A percentile compares a stretch with the other conserved stretches of the same genome.
Conservation (phyloP, 64 coral and sea anemone genomes). For the Astreopora myriophthalma region DNA sequence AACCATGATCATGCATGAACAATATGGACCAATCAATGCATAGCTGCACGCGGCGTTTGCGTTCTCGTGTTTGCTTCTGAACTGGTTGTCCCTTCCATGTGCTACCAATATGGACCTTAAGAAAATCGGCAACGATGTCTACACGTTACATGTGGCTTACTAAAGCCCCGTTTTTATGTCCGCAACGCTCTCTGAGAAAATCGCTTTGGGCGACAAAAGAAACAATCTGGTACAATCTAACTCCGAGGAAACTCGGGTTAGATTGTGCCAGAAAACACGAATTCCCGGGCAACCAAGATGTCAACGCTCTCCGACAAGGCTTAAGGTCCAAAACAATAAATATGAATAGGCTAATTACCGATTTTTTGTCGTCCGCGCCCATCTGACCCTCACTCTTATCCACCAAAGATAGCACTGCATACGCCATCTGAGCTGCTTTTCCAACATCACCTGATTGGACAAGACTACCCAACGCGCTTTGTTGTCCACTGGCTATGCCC, state of each 20-base stretch:
- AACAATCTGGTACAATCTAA: no score
- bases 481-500: conserved; percentile 57
- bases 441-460: conserved; percentile 61
- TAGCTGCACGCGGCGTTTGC: no score
- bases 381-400: conserved; percentile 60
- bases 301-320: background rate
- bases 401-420: conserved; percentile 80
- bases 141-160: background rate
- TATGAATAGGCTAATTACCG: conserved; percentile 12
- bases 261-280: background rate
- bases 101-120: background rate
- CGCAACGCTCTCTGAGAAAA: no score
- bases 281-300: background rate
- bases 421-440: conserved; percentile 83
- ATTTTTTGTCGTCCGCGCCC: conserved; percentile 10
- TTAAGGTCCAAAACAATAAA: background rate
- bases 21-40: no score
- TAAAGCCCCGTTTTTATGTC: no score
- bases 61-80: no score
- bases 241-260: no score
- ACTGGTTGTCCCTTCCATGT: no score
- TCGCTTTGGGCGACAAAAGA: no score
- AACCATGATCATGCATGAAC: no score
- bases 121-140: background rate
- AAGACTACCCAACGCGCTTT: conserved; percentile 70